Evolutionary conservation across 2,113 vertebrate species (phyloP).

Genomic region (Gymnorhina tibicen): DNA sequence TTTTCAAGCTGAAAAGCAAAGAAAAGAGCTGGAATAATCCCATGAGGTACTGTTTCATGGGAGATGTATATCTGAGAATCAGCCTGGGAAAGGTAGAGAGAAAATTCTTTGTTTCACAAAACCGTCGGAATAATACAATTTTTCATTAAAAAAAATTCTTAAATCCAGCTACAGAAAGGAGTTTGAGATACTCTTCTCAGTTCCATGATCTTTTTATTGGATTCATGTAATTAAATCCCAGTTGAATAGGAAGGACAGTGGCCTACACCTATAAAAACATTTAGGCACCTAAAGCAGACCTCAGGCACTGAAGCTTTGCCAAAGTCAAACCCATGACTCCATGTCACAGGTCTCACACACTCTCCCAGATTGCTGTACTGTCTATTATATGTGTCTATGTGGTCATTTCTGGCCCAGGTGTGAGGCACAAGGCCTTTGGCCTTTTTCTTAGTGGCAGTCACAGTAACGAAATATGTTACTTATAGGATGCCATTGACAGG

Average conservation of each 20-base stretch:
- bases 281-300: background rate
- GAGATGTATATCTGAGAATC: background rate
- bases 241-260: background rate
- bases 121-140: background rate
- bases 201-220: background rate
- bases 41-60: background rate
- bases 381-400: background rate
- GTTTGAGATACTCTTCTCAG: background rate
- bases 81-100: background rate
- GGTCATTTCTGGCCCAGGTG: background rate
- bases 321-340: background rate
- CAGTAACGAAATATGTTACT: background rate
- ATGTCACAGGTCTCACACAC: background rate
- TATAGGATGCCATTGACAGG: background rate
- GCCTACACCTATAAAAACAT: background rate
- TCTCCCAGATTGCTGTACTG: background rate
- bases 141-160: background rate
- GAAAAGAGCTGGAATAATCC: background rate
- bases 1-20: background rate
- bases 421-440: background rate
- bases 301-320: background rate
- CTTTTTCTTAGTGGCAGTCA: background rate
- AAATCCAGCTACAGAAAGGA: background rate
- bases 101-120: background rate
- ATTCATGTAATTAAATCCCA: background rate